Evolutionary conservation across 2,888 invertebrate species (phyloP), one percentile per base, ranked within the genome.

Genomic region (Leucania comma): DNA sequence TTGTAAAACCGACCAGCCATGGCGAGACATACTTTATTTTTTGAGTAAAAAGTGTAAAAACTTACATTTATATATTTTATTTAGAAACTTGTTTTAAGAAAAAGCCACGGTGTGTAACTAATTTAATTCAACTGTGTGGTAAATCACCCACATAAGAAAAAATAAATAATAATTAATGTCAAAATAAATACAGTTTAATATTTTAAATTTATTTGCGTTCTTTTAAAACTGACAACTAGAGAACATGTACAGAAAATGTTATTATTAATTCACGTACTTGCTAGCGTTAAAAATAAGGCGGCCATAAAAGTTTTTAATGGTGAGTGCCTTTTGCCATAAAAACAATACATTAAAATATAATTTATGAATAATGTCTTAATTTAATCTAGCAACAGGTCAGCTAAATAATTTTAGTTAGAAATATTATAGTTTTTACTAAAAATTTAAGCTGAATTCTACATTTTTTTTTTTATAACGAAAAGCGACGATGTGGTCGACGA

Each of bases 1-100:
- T 85, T 83, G 79, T 83, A 73, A 77, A 81, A 53, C 60, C 77
- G 81, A 38, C 78, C 62, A 74, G 17, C 64, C 83, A 64, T 71
- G 58, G 9, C 74, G 61, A 63, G 24, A 22, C 32, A 17, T 62
- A 63, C 60, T 82, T 38, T 46, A 42, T 46, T 42, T 59, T 65
- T 58, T 29, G 5, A 29, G 20, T 68, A 57, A 58, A 64, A 72
- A 12, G 2, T 53, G 20, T 68, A 57, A 61, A 64, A 72, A 14
- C 3, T 53, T 54, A 68, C 65, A 53, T 72, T 67, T 62, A 26
- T 62, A 6, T 54, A 62, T 51, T 46, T 69, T 32, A 61, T 72
- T 69, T 77, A 5, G 5, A 2, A 3, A 74, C n/a, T 48, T 72
- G 42, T 68, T 67, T 79, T 51, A 64, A 57, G 24, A 50, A 70